These are phyloP conservation scores for Crax fasciolata DNA, from an alignment of 2,797 vertebrate genomes.

Conservation along the genomic window DNA sequence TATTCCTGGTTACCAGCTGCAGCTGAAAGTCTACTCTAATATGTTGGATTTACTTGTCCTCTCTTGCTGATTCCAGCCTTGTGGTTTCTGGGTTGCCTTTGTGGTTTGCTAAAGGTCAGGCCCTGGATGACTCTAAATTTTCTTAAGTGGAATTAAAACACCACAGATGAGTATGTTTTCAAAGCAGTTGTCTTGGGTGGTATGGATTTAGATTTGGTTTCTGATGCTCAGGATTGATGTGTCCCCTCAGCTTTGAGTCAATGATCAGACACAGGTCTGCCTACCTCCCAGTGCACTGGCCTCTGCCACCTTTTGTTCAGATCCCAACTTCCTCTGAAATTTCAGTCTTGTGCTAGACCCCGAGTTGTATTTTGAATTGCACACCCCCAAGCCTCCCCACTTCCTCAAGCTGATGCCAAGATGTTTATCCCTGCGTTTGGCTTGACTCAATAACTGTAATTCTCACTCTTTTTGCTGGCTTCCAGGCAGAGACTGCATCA, in stretches of 20 bases:
- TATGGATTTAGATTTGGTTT: conserved; percentile 4
- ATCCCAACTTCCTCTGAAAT: neutral
- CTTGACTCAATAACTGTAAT: conserved; percentile 46
- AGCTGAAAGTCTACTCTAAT: conserved; percentile 40
- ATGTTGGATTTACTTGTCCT: conserved; percentile 51
- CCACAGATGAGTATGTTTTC: conserved; percentile 21
- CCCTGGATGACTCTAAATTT: conserved; percentile 56
- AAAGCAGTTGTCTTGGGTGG: conserved; percentile 9
- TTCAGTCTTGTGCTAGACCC: neutral
- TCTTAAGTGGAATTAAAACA: conserved; percentile 75
- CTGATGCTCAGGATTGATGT: neutral
- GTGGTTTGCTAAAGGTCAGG: conserved; percentile 79
- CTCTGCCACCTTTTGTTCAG: neutral
- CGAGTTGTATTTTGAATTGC: neutral
- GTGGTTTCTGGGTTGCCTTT: conserved; percentile 75
- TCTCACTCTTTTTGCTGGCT: conserved; percentile 63
- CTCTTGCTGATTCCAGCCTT: conserved; percentile 54
- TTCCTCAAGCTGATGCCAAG: conserved; percentile 12
- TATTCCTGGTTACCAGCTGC: conserved; percentile 12
- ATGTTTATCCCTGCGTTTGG: conserved; percentile 33
- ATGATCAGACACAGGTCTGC: neutral
- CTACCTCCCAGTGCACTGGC: fast-evolving
- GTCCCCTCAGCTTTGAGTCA: neutral
- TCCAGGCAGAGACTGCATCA: conserved; percentile 55
- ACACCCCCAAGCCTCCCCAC: neutral